Evolutionary conservation across 2,797 vertebrate genomes (phyloP).

Genomic region (Melanotaenia parkinsoni): DNA sequence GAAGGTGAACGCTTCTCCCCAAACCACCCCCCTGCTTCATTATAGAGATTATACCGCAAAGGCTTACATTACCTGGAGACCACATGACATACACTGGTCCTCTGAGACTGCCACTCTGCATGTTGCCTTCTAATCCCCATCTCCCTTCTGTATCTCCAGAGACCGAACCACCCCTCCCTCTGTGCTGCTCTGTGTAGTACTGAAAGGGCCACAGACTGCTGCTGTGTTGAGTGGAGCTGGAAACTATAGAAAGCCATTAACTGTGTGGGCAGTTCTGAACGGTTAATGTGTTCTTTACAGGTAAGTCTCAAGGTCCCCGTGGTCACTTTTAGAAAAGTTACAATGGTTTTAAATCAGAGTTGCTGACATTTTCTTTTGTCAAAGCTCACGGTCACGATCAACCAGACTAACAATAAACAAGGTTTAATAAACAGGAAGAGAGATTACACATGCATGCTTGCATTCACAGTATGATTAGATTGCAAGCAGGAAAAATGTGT

Average conservation of each 20-base stretch:
- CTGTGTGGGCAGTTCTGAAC: not conserved
- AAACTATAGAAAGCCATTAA: slow-evolving; percentile 2
- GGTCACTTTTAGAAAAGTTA: not conserved
- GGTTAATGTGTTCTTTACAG: slow-evolving; percentile 5
- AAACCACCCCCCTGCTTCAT: slow-evolving; percentile 50
- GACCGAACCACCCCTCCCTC: slow-evolving; percentile 33
- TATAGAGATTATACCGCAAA: slow-evolving; percentile 50
- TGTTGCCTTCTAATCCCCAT: slow-evolving; percentile 12
- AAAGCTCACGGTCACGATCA: not conserved
- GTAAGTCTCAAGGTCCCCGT: not conserved
- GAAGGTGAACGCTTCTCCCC: slow-evolving; percentile 2
- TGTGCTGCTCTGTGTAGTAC: not conserved
- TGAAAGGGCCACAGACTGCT: slow-evolving; percentile 19
- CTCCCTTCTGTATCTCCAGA: slow-evolving; percentile 20
- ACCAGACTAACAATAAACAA: not conserved
- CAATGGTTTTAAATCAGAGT: not conserved
- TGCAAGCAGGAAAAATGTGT: no score
- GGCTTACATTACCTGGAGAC: slow-evolving; percentile 56
- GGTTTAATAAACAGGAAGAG: not conserved
- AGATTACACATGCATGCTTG: not conserved
- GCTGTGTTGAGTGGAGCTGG: slow-evolving; percentile 14
- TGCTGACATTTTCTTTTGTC: slow-evolving; percentile 1
- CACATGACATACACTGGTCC: slow-evolving; percentile 30
- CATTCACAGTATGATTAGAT: not conserved
- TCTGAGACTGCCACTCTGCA: slow-evolving; percentile 30